Base-by-base conservation (phyloP, 2,113 vertebrate species). In the Leuciscus idus region DNA sequence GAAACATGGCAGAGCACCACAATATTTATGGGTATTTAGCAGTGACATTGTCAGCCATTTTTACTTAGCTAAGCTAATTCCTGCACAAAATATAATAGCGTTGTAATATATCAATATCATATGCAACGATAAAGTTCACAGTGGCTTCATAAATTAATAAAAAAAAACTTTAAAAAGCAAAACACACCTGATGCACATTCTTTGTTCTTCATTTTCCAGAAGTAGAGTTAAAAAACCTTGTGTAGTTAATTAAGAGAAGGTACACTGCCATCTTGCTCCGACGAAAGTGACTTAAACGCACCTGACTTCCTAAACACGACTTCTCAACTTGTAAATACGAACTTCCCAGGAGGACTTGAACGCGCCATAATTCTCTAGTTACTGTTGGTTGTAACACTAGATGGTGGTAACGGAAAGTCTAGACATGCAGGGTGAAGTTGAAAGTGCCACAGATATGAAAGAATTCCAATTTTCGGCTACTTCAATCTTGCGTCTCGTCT, bases 381-480 rank as follows among this genome's bases (percentile, higher is more conserved):
- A 52, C 46, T 77, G 19, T 72, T 61, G 33, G 59, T 39, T 84
- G 64, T 43, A 79, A 87, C 86, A 87, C 82, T 87, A 87, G 75
- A 87, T 81, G 83, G 76, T 74, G 81, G 26, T 79, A 79, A 50
- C 23, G 39, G 6, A 39, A 72, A 84, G 62, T 48, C 81, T 48
- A 52, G 4, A 15, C 59, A 23, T 11, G 70, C 61, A 46, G 57
- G 55, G 4, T 70, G 26, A n/a, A 74, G 78, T 76, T 81, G 59
- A 81, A 52, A 43, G 36, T 36, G 30, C 50, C 50, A 46, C 4
- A 48, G 59, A 81, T 81, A n/a, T 81, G 59, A 46, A 26, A 70
- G 21, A 82, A 83, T 50, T 26, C 8, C 2, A 46, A 64, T 81
- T 81, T 70, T 82, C 28, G 46, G 59, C 33, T 77, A 33, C 74